These are phyloP conservation scores for Argentina silus DNA, from an alignment of 2,797 vertebrate genomes.

Conservation along the genomic window DNA sequence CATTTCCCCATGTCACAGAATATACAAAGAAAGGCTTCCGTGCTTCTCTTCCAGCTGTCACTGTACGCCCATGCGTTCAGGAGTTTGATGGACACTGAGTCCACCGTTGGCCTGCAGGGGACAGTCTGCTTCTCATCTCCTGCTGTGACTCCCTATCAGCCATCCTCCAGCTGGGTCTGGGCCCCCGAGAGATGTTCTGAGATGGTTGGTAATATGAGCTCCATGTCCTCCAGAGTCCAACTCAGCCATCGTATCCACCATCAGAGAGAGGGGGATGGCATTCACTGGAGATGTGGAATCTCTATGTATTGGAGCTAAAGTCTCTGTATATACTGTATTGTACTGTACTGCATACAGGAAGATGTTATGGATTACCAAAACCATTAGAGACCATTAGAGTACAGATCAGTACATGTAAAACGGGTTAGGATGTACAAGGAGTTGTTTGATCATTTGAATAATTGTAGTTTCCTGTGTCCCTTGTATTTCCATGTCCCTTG, in stretches of 20 bases:
- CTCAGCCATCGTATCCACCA: slow-evolving; percentile 40
- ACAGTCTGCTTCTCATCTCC: slow-evolving; percentile 70
- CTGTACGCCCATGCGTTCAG: slow-evolving; percentile 53
- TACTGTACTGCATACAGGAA: no score
- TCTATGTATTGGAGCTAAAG: no score
- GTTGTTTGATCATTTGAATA: no score
- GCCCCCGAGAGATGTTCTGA: slow-evolving; percentile 54
- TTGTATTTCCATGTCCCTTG: slow-evolving; percentile 4
- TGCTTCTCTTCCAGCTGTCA: slow-evolving; percentile 61
- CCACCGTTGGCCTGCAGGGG: slow-evolving; percentile 53
- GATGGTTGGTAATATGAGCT: slow-evolving; percentile 59
- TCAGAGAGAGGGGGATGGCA: not conserved
- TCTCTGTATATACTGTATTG: no score
- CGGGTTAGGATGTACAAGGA: slow-evolving; percentile 4
- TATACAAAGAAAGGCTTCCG: slow-evolving; percentile 33
- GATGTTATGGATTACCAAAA: no score
- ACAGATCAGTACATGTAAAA: no score
- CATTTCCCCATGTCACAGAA: not conserved
- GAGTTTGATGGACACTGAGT: slow-evolving; percentile 70
- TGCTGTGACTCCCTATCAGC: slow-evolving; percentile 65
- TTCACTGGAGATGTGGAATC: not conserved
- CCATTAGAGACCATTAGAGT: no score
- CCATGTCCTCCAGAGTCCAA: slow-evolving; percentile 57
- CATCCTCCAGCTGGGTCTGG: slow-evolving; percentile 65
- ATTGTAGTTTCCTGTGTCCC: no score